Evolutionary conservation across 2,113 vertebrate species (phyloP), one percentile per base, ranked within the genome.

Genomic region (Orcinus orca): DNA sequence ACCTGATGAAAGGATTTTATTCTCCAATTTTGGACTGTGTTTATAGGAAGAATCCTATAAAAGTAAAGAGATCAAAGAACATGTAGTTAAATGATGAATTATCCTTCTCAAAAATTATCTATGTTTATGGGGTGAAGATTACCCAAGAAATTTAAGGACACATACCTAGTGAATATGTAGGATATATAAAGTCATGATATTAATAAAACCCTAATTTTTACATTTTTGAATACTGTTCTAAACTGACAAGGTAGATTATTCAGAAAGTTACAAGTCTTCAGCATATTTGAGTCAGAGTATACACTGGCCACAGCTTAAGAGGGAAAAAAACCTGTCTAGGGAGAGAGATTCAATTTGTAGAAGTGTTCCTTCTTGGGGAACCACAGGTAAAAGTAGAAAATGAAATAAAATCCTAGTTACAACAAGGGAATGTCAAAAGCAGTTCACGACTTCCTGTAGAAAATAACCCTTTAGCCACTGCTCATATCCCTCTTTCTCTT

Each of bases 391-490:
- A 88, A 93, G 41, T 12, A 88, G 47, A 63, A 96, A 97, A 81
- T 79, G 60, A 92, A 95, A 87, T 92, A 95, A 97, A 90, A 68
- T 62, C 38, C 1, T 26, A 71, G 50, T 53, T 86, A 80, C 68
- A 86, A 71, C 94, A 88, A 18, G 44, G 55, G 12, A 73, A 67
- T 67, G 83, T 53, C 79, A 13, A 44, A 68, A 87, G 55, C 74
- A 87, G 92, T 63, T 80, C 38, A 36, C n/a, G 47, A 63, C 23
- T 95, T 93, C 58, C 44, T 73, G 29, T 55, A 79, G 70, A 92
- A 97, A 97, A 97, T n/a, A 96, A 63, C 31, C 38, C 74, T 93
- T 95, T 83, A 95, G 83, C 89, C 44, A 63, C 53, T 36, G 31
- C 9, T 29, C 29, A 53, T 33, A 73, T 44, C 38, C 21, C 53